These are phyloP conservation scores for Pangasianodon hypophthalmus DNA, from an alignment of 2,113 vertebrate species.

Conservation along the genomic window DNA sequence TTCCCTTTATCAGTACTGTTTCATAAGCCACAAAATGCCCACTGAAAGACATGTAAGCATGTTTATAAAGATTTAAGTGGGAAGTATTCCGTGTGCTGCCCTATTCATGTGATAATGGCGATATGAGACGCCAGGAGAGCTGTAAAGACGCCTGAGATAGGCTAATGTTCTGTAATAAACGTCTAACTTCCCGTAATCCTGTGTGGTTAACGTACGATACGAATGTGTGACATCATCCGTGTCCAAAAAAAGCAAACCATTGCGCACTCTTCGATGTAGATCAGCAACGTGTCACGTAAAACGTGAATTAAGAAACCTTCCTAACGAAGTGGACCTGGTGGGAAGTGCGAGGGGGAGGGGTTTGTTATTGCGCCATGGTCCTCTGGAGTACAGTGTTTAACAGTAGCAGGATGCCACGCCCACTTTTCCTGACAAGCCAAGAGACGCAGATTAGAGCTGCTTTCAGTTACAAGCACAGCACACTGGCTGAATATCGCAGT, in stretches of 20 bases:
- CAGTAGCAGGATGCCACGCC: conserved; percentile 6
- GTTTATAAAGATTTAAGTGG: not conserved
- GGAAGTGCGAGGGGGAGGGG: not conserved
- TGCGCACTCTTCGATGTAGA: not conserved
- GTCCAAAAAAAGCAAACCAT: not conserved
- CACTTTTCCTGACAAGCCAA: not conserved
- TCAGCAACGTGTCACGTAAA: not conserved
- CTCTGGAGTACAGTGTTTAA: not conserved
- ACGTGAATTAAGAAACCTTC: not conserved
- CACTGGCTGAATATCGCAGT: not conserved
- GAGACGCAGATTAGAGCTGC: not conserved
- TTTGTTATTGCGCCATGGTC: not conserved
- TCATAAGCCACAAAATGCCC: not conserved
- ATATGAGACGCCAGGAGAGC: not conserved
- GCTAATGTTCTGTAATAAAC: not conserved
- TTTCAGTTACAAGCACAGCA: not conserved
- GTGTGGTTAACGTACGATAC: not conserved
- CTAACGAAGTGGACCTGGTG: too few relatives aligned
- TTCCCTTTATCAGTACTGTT: conserved; percentile 27
- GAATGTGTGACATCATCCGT: not conserved
- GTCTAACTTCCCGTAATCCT: not conserved
- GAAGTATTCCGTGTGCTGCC: not conserved
- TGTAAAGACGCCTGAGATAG: not conserved
- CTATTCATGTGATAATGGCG: not conserved
- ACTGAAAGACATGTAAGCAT: not conserved